These are phyloP conservation scores for Liopterus haemorrhoidalis DNA, from an alignment of 2,888 invertebrate species.

Conservation along the genomic window DNA sequence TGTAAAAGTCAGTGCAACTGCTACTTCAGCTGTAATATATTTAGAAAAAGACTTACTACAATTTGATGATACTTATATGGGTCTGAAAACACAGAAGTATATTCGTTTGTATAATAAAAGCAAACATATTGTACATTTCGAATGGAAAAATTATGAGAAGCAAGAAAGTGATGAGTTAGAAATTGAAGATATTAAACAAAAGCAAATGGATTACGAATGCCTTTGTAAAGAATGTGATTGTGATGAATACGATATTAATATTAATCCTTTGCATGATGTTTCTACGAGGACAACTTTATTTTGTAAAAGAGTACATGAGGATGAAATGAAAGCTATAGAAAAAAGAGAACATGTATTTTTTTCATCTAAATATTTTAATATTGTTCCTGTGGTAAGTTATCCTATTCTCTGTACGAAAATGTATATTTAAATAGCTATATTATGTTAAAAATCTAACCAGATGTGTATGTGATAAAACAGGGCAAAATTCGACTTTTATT, in stretches of 20 bases:
- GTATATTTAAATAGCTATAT: no score
- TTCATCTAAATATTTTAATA: conserved; percentile 43
- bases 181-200: no score
- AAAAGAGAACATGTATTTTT: conserved; percentile 40
- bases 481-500: no score
- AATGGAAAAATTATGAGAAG: conserved; percentile 53
- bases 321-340: conserved; percentile 41
- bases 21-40: conserved; percentile 48
- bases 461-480: no score
- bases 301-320: conserved; percentile 44
- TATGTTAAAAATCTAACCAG: no score
- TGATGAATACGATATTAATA: not conserved
- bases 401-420: no score
- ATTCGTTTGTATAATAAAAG: conserved; percentile 54
- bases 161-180: conserved; percentile 43
- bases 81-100: conserved; percentile 49
- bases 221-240: not conserved
- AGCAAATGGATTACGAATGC: no score
- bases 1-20: conserved; percentile 46
- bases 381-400: conserved; percentile 50
- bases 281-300: no score
- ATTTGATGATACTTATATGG: conserved; percentile 55
- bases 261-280: no score
- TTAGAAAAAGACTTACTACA: conserved; percentile 49
- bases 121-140: conserved; percentile 49